Conservation (phyloP, 2,888 invertebrate genomes). For the Cryptocephalus primarius region DNA sequence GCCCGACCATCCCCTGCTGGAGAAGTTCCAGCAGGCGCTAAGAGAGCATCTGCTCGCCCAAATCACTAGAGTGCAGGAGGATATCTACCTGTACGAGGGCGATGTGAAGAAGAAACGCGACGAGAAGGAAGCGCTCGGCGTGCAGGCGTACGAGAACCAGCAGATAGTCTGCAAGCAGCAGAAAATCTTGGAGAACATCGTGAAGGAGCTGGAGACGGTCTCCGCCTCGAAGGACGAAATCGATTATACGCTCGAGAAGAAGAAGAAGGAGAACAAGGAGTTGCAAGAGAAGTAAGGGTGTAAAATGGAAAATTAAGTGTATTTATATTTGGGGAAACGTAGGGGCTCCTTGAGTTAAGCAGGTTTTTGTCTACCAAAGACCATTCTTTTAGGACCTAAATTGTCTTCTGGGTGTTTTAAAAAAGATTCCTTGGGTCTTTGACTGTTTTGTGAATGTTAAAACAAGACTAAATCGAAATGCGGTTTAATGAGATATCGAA, state of each 20-base stretch:
- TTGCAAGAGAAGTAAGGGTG: slow-evolving; percentile 31
- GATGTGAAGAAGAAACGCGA: slow-evolving; percentile 40
- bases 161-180: slow-evolving; percentile 47
- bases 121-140: slow-evolving; percentile 46
- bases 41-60: slow-evolving; percentile 30
- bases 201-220: slow-evolving; percentile 41
- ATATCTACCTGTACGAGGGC: slow-evolving; percentile 50
- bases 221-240: slow-evolving; percentile 42
- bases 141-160: slow-evolving; percentile 49
- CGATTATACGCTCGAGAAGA: slow-evolving; percentile 39
- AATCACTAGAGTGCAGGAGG: slow-evolving; percentile 50
- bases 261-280: slow-evolving; percentile 39
- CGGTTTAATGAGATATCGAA: too few species aligned
- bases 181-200: slow-evolving; percentile 45
- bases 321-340: background rate
- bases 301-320: background rate
- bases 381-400: too few species aligned
- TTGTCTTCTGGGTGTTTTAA: too few species aligned
- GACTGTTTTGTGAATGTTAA: too few species aligned
- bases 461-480: too few species aligned
- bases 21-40: slow-evolving; percentile 23
- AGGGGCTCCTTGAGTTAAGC: background rate
- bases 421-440: too few species aligned
- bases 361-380: too few species aligned
- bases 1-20: slow-evolving; percentile 25